A percentile compares a stretch with the other conserved stretches of the same genome.
phyloP scores from a whole-genome alignment of 1,140 invertebrate genomes.

The silkworm (Bombyx mori) region DNA sequence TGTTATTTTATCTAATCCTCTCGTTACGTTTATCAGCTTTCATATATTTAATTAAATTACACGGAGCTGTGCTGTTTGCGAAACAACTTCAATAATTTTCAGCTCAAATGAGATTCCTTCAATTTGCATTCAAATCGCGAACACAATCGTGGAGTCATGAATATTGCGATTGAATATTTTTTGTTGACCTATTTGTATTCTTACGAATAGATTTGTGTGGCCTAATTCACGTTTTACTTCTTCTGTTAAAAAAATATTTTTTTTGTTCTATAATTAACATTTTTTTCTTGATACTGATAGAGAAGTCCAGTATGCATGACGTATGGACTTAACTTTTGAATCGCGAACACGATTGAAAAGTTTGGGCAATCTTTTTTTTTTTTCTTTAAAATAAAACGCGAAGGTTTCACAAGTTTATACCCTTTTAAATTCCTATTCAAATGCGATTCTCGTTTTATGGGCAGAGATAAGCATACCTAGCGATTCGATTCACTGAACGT shows the following conservation, averaged over 20 bases:
- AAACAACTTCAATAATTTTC: constrained; percentile 32
- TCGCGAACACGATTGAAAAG: too few species aligned
- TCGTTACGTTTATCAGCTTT: constrained; percentile 29
- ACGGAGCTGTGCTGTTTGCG: constrained; percentile 12
- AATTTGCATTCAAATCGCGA: constrained; percentile 35
- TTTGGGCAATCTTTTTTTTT: too few species aligned
- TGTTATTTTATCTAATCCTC: constrained; percentile 27
- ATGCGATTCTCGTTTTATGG: constrained; percentile 7
- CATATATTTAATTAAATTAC: constrained; percentile 48
- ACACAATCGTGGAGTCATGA: constrained; percentile 25
- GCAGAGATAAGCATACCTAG: constrained; percentile 15
- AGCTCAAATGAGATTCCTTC: constrained; percentile 28
- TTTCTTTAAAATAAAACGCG: too few species aligned
- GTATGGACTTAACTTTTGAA: too few species aligned
- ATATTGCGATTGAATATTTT: constrained; percentile 25
- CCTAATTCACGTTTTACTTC: too few species aligned
- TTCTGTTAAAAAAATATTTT: too few species aligned
- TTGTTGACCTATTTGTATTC: constrained; percentile 9
- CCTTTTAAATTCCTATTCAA: not conserved
- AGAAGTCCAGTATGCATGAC: too few species aligned
- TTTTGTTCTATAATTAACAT: too few species aligned
- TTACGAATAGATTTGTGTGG: too few species aligned
- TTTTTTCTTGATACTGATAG: too few species aligned
- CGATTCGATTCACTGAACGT: constrained; percentile 33
- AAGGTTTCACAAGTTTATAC: too few species aligned